Evolutionary conservation across 2,797 vertebrate genomes (phyloP).

Genomic region (Pagetopsis macropterus): DNA sequence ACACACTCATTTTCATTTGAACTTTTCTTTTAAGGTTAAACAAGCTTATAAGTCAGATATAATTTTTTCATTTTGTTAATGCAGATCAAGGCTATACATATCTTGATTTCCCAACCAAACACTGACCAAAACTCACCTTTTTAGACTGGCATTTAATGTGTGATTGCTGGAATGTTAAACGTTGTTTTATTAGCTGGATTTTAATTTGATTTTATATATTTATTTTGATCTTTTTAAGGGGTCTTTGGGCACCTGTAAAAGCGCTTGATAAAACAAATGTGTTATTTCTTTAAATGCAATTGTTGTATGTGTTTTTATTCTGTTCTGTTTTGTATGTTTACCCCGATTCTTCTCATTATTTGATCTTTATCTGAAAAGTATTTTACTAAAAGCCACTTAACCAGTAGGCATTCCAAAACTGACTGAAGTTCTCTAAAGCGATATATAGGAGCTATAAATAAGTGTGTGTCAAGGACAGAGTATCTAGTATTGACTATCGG

Average conservation of each 20-base stretch:
- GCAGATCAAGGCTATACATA: background rate
- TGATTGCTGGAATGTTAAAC: no score
- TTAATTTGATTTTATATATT: no score
- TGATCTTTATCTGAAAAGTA: background rate
- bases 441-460: background rate
- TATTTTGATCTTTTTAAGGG: no score
- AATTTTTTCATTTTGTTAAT: no score
- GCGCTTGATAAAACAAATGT: background rate
- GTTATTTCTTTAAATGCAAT: background rate
- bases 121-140: no score
- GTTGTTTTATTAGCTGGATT: no score
- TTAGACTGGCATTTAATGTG: no score
- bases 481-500: background rate
- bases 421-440: background rate
- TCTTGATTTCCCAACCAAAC: background rate
- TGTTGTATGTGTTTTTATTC: background rate
- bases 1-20: background rate
- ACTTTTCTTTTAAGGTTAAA: background rate
- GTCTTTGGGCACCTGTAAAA: no score
- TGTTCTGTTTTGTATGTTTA: background rate
- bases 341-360: background rate
- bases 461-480: constrained; percentile 18
- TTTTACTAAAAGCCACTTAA: background rate
- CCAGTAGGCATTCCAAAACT: background rate
- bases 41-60: no score